phyloP scores from a whole-genome alignment of 2,888 invertebrate genomes.

The Apoderus coryli region DNA sequence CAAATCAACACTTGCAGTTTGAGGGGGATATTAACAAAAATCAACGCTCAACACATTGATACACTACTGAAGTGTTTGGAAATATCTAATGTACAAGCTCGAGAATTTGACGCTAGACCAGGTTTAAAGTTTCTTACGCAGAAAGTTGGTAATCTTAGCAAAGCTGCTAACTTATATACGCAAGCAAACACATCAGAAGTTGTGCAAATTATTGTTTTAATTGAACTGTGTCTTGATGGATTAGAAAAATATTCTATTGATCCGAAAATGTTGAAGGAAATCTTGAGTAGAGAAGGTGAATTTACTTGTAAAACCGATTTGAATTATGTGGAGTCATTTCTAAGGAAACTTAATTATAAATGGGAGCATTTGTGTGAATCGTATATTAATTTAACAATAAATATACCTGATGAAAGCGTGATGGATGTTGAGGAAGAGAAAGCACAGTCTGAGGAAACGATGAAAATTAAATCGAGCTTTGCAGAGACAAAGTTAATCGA shows the following conservation, averaged over 20 bases:
- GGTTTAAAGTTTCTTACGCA: slow-evolving; percentile 89
- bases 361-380: slow-evolving; percentile 32
- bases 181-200: slow-evolving; percentile 89
- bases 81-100: slow-evolving; percentile 65
- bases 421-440: slow-evolving; percentile 20
- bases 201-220: slow-evolving; percentile 71
- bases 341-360: slow-evolving; percentile 28
- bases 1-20: slow-evolving; percentile 32
- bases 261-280: slow-evolving; percentile 45
- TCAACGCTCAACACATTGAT: slow-evolving; percentile 48
- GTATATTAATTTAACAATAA: slow-evolving; percentile 29
- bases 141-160: slow-evolving; percentile 75
- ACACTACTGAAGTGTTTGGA: slow-evolving; percentile 65
- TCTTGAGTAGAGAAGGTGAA: slow-evolving; percentile 35
- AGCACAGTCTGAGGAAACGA: background rate
- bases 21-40: slow-evolving; percentile 29
- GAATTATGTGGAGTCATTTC: slow-evolving; percentile 30
- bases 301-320: slow-evolving; percentile 25
- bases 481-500: slow-evolving; percentile 38
- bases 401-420: slow-evolving; percentile 25
- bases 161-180: slow-evolving; percentile 81
- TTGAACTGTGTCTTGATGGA: slow-evolving; percentile 69
- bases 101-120: slow-evolving; percentile 79
- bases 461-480: background rate
- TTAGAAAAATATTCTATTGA: slow-evolving; percentile 48